Conservation (phyloP, 2,113 vertebrate species). For the Gallinago jamesoni region DNA sequence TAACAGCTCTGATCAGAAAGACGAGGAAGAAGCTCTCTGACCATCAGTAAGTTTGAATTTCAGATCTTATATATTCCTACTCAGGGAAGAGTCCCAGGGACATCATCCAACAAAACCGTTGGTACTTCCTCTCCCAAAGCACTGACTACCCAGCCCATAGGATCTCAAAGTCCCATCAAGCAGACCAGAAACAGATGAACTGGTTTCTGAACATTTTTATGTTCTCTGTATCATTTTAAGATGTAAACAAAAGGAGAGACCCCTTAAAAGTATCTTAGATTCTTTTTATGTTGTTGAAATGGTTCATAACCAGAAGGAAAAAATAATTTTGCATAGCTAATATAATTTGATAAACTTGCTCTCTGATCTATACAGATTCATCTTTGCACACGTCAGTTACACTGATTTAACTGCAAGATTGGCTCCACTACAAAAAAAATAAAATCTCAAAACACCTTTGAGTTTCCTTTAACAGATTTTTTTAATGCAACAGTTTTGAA, state of each 20-base stretch:
- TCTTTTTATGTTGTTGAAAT: not conserved
- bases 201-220: not conserved
- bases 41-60: not conserved
- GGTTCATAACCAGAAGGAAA: not conserved
- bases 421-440: not conserved
- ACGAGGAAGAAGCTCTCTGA: not conserved
- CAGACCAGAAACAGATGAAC: not conserved
- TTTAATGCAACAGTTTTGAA: not conserved
- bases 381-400: not conserved
- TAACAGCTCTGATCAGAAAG: slow-evolving; percentile 73
- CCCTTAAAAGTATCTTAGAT: not conserved
- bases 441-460: not conserved
- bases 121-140: not conserved
- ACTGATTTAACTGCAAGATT: not conserved
- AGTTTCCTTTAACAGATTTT: not conserved
- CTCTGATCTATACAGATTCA: not conserved
- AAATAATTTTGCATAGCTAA: not conserved
- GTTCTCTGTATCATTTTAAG: not conserved
- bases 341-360: not conserved
- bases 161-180: not conserved
- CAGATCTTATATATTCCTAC: not conserved
- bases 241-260: not conserved
- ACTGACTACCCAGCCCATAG: not conserved
- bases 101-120: not conserved
- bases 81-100: not conserved